Conservation (phyloP, 2,888 invertebrate species). For the Scotopteryx bipunctaria region DNA sequence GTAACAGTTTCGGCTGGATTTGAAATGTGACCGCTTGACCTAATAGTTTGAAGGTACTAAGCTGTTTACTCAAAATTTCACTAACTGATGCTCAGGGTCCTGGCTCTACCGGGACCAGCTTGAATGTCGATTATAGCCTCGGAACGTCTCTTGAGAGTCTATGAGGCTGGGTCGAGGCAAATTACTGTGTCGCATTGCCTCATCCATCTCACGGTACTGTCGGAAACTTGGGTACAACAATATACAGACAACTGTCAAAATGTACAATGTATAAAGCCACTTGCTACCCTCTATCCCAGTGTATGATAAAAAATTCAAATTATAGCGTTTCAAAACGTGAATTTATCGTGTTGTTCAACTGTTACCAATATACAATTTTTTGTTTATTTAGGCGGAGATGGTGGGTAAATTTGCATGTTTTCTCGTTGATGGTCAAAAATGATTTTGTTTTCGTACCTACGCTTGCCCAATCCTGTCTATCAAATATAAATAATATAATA, state of each 20-base stretch:
- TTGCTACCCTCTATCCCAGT: too few species aligned
- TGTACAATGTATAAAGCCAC: too few species aligned
- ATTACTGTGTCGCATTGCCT: background rate
- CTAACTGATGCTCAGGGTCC: background rate
- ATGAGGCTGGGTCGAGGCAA: background rate
- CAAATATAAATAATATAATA: too few species aligned
- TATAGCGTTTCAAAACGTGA: too few species aligned
- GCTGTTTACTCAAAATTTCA: background rate
- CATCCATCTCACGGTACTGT: background rate
- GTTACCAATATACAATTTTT: too few species aligned
- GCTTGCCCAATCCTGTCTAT: too few species aligned
- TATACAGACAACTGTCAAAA: background rate
- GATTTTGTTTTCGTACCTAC: too few species aligned
- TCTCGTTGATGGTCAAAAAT: too few species aligned
- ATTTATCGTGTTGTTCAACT: too few species aligned
- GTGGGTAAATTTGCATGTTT: slow-evolving; percentile 5
- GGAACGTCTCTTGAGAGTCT: background rate
- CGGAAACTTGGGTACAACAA: background rate
- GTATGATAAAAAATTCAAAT: too few species aligned
- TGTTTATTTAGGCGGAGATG: slow-evolving; percentile 4
- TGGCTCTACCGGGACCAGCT: background rate
- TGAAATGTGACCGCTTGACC: too few species aligned
- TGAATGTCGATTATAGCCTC: background rate
- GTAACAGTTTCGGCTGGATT: background rate
- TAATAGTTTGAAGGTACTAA: too few species aligned